Base-by-base conservation (phyloP, 2,797 vertebrate genomes). In the Artibeus jamaicensis region DNA sequence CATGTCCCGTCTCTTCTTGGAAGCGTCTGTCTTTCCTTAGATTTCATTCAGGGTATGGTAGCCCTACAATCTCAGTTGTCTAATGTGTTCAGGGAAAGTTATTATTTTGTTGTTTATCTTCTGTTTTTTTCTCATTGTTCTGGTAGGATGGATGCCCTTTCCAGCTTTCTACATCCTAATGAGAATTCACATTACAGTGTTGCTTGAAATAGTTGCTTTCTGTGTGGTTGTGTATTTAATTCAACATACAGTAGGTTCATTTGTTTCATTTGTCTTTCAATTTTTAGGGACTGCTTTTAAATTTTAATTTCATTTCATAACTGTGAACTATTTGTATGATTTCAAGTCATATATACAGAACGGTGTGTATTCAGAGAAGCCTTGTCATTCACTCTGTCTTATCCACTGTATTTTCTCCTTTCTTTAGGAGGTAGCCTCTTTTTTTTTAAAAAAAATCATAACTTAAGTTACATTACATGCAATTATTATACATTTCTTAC, bases 161-260 rank as follows among this genome's bases (percentile, higher is more conserved):
- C 39, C 9, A 74, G 24, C n/a, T 82, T 87, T 86, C 70, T 93
- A 1, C 11, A 93, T 81, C 22, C 39, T 85, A 70, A 37, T 53
- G 19, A 24, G 42, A 88, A 92, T 24, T 78, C 70, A 95, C 39
- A 68, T 79, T 81, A 68, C 22, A 71, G 46, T 55, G 26, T 74
- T 22, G 70, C 37, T 86, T 86, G 62, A 90, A 89, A 86, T 89
- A 71, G 39, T 73, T 79, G 34, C 34, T 89, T 1, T 92, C 53
- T 82, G 24, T 73, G 34, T 90, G 39, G 22, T 44, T 95, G 32
- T 92, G 19, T 89, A n/a, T 94, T 94, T 92, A 42, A 89, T 89
- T 94, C 55, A 70, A 15, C 6, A 46, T 89, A n/a, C 9, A 19
- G 34, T 84, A 68, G 19, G 24, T 74, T 87, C 34, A 82, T 91